Evolutionary conservation across 1,140 invertebrate genomes (phyloP), one percentile per base, ranked within the genome.

Genomic region (Nautilus pompilius): DNA sequence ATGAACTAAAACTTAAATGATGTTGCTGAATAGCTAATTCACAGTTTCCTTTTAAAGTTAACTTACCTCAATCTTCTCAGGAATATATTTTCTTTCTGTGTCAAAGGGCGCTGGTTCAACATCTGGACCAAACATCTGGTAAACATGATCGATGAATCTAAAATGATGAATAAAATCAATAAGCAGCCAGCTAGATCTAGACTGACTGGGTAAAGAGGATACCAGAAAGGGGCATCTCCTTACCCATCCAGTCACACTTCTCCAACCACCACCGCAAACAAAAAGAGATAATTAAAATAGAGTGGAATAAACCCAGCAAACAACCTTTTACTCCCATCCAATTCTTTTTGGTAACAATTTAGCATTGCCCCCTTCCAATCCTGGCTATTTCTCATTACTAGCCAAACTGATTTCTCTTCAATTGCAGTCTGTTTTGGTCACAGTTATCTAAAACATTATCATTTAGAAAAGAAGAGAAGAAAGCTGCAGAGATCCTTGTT

Each of bases 131-230:
- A 96, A 93, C 63, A 96, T 82, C 72, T 87, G 85, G 53, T 86
- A 79, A 0, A 95, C 77, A 72, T 93, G 92, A 61, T 90, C 88
- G 56, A 80, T 72, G 69, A 96, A 87, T 26, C 89, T 91, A 62
- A 49, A 58, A 45, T 41, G 3, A 51, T 10, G 61, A 28, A 22
- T 22, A 5, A 58, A 36, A 17, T 32, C 10, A 51, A 26, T 32
- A 32, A 46, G 45, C 4, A 22, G 32, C 15, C 36, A 6, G 26
- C 62, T 41, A 5, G 3, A 33, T 32, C 30, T 34, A 26, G 30
- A 63, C 4, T 17, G 13, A 10, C 29, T 3, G 30, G 29, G 32
- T 5, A 67, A 26, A 30, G 4, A 69, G 33, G 32, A 28, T 15
- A n/a, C 34, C 20, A 17, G 1, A 5, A 61, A n/a, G n/a, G n/a